Conservation (phyloP, 1,140 invertebrate genomes). For the Aphidius gifuensis region DNA sequence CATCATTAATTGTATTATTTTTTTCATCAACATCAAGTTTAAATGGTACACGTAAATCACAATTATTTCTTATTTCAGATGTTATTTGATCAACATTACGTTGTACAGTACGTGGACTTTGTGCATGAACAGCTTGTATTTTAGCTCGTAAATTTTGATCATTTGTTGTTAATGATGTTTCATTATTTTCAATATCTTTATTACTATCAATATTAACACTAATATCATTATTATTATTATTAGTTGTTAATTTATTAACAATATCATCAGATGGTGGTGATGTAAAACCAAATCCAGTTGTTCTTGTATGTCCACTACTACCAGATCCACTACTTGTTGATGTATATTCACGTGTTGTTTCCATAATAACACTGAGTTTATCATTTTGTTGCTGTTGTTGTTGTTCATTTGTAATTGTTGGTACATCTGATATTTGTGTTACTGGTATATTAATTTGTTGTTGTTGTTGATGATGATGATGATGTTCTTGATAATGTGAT, state of each 20-base stretch:
- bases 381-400: conserved; percentile 24
- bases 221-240: background rate
- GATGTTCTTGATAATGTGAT: conserved; percentile 26
- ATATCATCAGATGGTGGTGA: conserved; percentile 40
- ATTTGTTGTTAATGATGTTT: conserved; percentile 30
- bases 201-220: background rate
- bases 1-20: conserved; percentile 24
- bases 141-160: conserved; percentile 49
- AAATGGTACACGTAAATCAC: conserved; percentile 48
- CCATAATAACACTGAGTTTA: conserved; percentile 49
- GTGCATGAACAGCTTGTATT: conserved; percentile 50
- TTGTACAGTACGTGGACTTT: conserved; percentile 52
- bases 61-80: conserved; percentile 51
- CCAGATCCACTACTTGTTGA: conserved; percentile 41
- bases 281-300: conserved; percentile 38
- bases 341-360: conserved; percentile 46
- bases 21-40: conserved; percentile 31
- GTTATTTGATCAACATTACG: conserved; percentile 53
- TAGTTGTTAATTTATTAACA: conserved; percentile 40
- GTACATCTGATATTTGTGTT: conserved; percentile 23
- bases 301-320: conserved; percentile 36
- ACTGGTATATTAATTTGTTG: conserved; percentile 12
- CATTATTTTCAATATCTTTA: conserved; percentile 27
- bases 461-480: conserved; percentile 23
- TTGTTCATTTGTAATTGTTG: background rate